Base-by-base conservation (phyloP, 2,888 invertebrate genomes). In the Heliconius ethilla region DNA sequence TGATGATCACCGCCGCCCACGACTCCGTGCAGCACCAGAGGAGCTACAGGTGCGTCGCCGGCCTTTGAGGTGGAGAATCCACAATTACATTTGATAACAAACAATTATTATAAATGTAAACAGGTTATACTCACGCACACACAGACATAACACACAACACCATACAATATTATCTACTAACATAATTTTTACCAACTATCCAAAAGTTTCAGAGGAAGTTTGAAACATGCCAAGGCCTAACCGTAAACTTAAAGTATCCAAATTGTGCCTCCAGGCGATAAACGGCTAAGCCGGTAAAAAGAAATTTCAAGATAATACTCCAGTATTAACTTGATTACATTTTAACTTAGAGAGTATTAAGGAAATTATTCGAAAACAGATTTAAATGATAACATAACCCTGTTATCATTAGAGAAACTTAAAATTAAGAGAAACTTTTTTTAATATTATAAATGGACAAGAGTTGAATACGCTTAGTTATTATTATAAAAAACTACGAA, bases 211-310 rank as follows among this genome's bases (percentile, higher is more conserved):
- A 51, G 66, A 51, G 45, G 65, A 80, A 80, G 45, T 78, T 78
- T 69, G 75, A 37, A 78, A 78, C 66, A 80, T 78, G 74, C 76
- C 76, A 29, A 73, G 62, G 73, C 45, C 66, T 55, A 45, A 73
- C 74, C 78, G 76, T 76, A 73, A 75, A 80, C 78, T 80, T 78
- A 51, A 70, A 77, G 74, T 67, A 77, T 69, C 55, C 59, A 67
- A 55, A 59, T 55, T n/a, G 75, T 77, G 77, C 67, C 67, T 69
- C 15, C 67, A n/a, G 66, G 74, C 73, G 77, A 77, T 77, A 77
- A 77, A 69, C 73, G 73, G 67, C 73, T 77, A 40, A 75, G 77
- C 77, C 59, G 70, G 75, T 66, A 72, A 79, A 79, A 75, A 79
- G 74, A 75, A 77, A 69, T 76, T 69, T n/a, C 29, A 18, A 40